A percentile compares a stretch with the other conserved stretches of the same genome.
phyloP scores from a whole-genome alignment of 2,888 invertebrate species.

The Phorcus lineatus region DNA sequence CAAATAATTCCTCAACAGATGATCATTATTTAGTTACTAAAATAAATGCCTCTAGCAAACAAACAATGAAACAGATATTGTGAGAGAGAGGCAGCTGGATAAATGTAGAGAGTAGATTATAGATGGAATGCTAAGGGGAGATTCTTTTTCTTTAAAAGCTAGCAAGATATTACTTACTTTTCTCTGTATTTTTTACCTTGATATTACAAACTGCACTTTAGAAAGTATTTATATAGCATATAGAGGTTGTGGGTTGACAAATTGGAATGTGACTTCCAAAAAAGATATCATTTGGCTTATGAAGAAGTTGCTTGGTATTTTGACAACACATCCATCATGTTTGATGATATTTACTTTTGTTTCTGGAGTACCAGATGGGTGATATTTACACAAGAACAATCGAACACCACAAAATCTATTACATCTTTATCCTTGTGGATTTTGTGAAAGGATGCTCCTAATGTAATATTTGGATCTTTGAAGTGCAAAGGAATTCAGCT shows the following conservation, averaged over 20 bases:
- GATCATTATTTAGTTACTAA: constrained; percentile 22
- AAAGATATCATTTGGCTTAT: neutral
- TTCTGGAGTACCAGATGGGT: neutral
- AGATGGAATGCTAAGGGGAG: no score
- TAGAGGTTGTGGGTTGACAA: no score
- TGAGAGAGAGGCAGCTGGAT: neutral
- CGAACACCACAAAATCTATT: neutral
- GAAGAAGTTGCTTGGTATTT: neutral
- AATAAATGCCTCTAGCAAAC: constrained; percentile 11
- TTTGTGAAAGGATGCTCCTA: neutral
- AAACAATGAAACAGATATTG: neutral
- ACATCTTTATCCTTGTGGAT: neutral
- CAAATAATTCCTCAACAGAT: constrained; percentile 21
- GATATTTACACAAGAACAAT: neutral
- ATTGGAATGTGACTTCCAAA: no score
- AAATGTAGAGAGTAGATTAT: neutral
- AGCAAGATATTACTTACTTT: no score
- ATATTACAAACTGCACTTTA: no score
- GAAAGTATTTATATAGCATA: no score
- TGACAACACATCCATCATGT: neutral
- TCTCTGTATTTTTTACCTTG: no score
- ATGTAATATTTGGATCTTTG: neutral
- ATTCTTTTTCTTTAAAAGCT: no score
- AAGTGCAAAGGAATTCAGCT: neutral
- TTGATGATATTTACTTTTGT: constrained; percentile 6